These are phyloP conservation scores for Eunapius fragilis DNA, from an alignment of 37 sponge, comb jelly and placozoan species.

Conservation along the genomic window DNA sequence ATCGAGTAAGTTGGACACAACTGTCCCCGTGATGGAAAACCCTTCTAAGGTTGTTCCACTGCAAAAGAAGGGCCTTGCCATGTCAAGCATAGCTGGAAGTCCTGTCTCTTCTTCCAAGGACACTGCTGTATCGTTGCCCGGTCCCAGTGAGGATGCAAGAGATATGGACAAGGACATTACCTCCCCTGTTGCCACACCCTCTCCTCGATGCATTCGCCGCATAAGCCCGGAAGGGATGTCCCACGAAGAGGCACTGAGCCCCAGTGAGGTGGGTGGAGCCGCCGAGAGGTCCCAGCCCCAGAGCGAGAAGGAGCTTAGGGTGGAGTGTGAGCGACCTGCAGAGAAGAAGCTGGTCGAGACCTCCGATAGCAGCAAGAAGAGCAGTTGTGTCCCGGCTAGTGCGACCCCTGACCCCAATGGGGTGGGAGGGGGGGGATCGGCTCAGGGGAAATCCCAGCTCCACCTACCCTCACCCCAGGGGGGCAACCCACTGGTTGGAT, in stretches of 20 bases:
- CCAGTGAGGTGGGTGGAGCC: not conserved
- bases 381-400: not conserved
- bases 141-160: not conserved
- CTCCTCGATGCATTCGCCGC: constrained; percentile 17
- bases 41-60: not conserved
- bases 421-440: not conserved
- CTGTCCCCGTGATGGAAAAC: not conserved
- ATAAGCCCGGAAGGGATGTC: constrained; percentile 75
- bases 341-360: constrained; percentile 8
- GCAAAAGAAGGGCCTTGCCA: not conserved
- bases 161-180: not conserved
- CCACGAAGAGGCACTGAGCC: constrained; percentile 27
- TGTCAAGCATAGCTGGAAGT: not conserved
- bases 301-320: not conserved
- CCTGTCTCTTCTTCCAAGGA: not conserved
- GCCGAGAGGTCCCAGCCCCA: not conserved
- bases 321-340: not conserved
- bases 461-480: not conserved
- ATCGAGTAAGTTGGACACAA: not conserved
- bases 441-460: not conserved
- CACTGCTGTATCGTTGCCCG: not conserved
- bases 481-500: not conserved
- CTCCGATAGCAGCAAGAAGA: not conserved
- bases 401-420: not conserved
- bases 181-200: not conserved